Conservation (phyloP, 1,140 invertebrate genomes). For the Scaptomyza graminum region DNA sequence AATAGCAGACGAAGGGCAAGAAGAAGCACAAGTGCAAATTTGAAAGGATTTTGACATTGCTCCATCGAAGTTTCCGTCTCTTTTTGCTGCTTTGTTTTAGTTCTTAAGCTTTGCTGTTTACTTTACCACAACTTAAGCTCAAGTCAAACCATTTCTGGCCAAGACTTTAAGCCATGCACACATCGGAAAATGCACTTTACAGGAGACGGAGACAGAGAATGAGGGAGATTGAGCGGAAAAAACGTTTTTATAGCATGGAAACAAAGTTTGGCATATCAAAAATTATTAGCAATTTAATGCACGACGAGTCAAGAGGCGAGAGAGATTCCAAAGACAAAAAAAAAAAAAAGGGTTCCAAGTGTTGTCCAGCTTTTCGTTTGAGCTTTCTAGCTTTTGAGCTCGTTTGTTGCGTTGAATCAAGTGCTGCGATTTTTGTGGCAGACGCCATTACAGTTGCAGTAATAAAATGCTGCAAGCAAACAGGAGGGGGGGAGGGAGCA, state of each 20-base stretch:
- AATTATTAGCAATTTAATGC: slow-evolving; percentile 81
- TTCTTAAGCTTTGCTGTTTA: slow-evolving; percentile 44
- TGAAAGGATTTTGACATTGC: slow-evolving; percentile 66
- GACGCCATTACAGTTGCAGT: slow-evolving; percentile 54
- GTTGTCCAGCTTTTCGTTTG: neutral
- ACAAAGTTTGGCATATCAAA: slow-evolving; percentile 73
- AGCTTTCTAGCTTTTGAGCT: neutral
- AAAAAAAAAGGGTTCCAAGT: neutral
- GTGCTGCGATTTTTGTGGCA: slow-evolving; percentile 50
- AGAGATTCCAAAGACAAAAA: neutral
- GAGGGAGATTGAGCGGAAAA: neutral
- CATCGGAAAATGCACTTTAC: slow-evolving; percentile 38
- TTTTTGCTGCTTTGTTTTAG: slow-evolving; percentile 4
- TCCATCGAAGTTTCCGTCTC: slow-evolving; percentile 7
- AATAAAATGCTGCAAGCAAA: slow-evolving; percentile 6
- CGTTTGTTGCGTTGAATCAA: too few species aligned
- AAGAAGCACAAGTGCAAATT: slow-evolving; percentile 56
- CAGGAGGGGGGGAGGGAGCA: neutral
- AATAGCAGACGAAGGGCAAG: slow-evolving; percentile 13
- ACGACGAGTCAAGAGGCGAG: slow-evolving; percentile 67
- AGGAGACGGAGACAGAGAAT: neutral
- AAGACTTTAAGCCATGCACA: slow-evolving; percentile 42
- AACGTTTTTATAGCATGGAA: slow-evolving; percentile 27
- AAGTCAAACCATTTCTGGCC: slow-evolving; percentile 4
- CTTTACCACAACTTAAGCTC: slow-evolving; percentile 29